These are phyloP conservation scores for Athrips mouffetella DNA, from an alignment of 2,888 invertebrate species.

Conservation along the genomic window DNA sequence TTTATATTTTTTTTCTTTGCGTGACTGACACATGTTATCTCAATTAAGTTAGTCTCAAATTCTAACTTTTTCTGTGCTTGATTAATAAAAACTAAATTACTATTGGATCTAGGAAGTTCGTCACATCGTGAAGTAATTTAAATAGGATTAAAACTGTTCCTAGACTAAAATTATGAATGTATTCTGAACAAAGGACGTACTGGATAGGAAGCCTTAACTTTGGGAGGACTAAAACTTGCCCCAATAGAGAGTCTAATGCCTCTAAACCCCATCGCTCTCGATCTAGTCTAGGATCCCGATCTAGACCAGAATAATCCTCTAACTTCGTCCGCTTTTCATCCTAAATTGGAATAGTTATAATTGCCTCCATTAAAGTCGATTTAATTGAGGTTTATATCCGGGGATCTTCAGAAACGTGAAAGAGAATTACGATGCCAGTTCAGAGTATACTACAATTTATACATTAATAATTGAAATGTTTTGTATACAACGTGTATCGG, in stretches of 20 bases:
- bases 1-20: no score
- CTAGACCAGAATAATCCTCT: background rate
- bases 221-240: background rate
- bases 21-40: no score
- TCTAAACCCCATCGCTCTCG: slow-evolving; percentile 8
- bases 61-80: no score
- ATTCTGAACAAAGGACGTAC: slow-evolving; percentile 12
- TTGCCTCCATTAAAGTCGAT: slow-evolving; percentile 13
- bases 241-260: slow-evolving; percentile 10
- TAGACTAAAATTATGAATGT: slow-evolving; percentile 19
- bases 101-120: no score
- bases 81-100: no score
- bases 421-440: background rate
- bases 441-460: no score
- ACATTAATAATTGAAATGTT: no score
- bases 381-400: slow-evolving; percentile 13
- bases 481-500: no score
- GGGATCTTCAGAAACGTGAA: background rate
- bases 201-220: background rate
- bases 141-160: no score
- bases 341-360: slow-evolving; percentile 13
- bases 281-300: slow-evolving; percentile 5
- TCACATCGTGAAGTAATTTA: no score
- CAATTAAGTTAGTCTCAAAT: no score
- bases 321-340: slow-evolving; percentile 11